Conservation (phyloP, 2,113 vertebrate species). For the Tetrao urogallus region DNA sequence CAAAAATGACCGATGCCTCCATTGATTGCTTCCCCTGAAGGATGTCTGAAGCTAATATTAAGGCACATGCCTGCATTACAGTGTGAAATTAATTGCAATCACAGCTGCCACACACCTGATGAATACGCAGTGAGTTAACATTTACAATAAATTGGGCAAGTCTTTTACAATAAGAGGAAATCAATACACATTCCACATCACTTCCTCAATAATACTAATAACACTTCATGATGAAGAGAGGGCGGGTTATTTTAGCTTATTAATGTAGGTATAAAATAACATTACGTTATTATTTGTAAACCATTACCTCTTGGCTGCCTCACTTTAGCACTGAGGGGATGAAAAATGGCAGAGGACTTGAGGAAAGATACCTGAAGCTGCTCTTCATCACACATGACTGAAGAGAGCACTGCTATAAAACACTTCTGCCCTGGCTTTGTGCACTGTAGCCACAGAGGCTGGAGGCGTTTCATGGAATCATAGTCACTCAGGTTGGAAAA, state of each 20-base stretch:
- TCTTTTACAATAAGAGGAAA: slow-evolving; percentile 55
- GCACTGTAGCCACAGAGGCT: rapidly evolving
- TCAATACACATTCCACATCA: slow-evolving; percentile 41
- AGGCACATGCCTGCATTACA: background rate
- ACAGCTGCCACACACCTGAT: slow-evolving; percentile 50
- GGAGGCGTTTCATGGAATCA: background rate
- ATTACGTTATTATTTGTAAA: background rate
- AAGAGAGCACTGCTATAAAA: background rate
- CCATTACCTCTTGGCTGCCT: background rate
- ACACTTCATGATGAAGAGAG: slow-evolving; percentile 3
- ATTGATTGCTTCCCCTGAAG: background rate
- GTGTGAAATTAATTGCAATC: slow-evolving; percentile 54
- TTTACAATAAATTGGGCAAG: slow-evolving; percentile 67
- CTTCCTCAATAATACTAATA: slow-evolving; percentile 50
- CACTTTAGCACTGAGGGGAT: background rate
- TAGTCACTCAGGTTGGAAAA: too few species aligned
- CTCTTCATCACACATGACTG: background rate
- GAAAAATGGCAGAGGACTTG: background rate
- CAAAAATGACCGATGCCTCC: background rate
- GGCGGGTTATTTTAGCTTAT: background rate
- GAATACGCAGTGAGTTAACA: slow-evolving; percentile 66
- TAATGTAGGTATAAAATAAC: slow-evolving; percentile 12
- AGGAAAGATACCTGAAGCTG: background rate
- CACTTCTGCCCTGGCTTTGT: rapidly evolving
- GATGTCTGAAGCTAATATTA: background rate